Conservation (phyloP, 2,113 vertebrate genomes). For the Asarcornis scutulata region DNA sequence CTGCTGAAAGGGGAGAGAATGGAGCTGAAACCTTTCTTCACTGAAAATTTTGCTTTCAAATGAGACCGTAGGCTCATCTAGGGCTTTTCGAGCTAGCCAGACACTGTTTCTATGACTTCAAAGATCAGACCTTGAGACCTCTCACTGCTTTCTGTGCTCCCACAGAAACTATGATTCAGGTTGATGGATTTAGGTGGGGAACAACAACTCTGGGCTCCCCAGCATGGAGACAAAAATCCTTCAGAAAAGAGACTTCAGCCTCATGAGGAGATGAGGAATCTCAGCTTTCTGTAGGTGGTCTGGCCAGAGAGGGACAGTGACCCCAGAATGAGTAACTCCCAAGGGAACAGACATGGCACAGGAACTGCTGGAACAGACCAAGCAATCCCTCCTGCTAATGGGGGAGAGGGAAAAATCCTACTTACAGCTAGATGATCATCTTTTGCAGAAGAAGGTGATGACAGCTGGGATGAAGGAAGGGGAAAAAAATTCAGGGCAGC, state of each 20-base stretch:
- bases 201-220: not conserved
- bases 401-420: not conserved
- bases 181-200: not conserved
- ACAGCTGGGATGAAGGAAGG: conserved; percentile 18
- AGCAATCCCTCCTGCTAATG: not conserved
- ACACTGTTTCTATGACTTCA: not conserved
- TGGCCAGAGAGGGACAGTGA: not conserved
- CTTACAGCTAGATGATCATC: not conserved
- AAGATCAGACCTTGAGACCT: not conserved
- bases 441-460: conserved; percentile 46
- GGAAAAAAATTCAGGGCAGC: conserved; percentile 17
- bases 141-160: not conserved
- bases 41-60: not conserved
- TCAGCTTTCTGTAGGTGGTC: not conserved
- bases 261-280: not conserved
- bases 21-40: not conserved
- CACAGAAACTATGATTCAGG: not conserved
- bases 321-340: not conserved
- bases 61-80: not conserved
- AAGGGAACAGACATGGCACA: not conserved
- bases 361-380: not conserved
- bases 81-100: not conserved
- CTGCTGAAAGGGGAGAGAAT: not conserved
- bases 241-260: not conserved
- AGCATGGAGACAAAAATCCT: not conserved